These are phyloP conservation scores for Orchesellides sinensis DNA, from an alignment of 2,888 invertebrate species.

Conservation along the genomic window DNA sequence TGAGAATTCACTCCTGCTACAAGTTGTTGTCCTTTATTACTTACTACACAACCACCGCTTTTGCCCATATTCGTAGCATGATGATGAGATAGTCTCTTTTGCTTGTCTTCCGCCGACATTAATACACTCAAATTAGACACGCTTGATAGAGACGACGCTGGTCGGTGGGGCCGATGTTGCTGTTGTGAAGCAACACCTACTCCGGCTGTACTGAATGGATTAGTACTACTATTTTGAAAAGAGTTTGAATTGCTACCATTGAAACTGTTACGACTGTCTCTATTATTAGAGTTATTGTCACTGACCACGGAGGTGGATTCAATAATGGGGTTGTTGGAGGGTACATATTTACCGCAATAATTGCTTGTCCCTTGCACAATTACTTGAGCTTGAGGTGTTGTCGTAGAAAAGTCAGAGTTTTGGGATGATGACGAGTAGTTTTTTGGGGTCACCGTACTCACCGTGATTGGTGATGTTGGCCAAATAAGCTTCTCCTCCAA, in stretches of 20 bases:
- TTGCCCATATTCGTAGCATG: background rate
- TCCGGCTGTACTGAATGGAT: conserved; percentile 22
- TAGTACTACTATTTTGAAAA: conserved; percentile 22
- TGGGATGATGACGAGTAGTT: background rate
- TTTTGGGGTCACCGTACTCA: conserved; percentile 70
- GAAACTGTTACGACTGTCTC: conserved; percentile 35
- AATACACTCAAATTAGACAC: conserved; percentile 32
- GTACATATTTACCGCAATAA: conserved; percentile 35
- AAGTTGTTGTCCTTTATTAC: conserved; percentile 32
- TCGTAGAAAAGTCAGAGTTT: background rate
- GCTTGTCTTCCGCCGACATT: conserved; percentile 14
- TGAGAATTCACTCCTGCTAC: conserved; percentile 9
- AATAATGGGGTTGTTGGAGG: background rate
- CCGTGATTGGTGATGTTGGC: conserved; percentile 57
- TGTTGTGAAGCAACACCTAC: conserved; percentile 37
- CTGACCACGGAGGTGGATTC: background rate
- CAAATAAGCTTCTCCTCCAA: conserved; percentile 38
- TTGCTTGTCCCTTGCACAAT: conserved; percentile 38
- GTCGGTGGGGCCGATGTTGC: background rate
- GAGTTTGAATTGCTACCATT: conserved; percentile 24
- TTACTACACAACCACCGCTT: background rate
- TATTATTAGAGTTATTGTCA: conserved; percentile 15
- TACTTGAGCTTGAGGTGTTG: conserved; percentile 35
- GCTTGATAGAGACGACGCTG: conserved; percentile 31
- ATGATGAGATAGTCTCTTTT: conserved; percentile 9